phyloP scores from a whole-genome alignment of 2,888 invertebrate species.

The Cephalotes varians region DNA sequence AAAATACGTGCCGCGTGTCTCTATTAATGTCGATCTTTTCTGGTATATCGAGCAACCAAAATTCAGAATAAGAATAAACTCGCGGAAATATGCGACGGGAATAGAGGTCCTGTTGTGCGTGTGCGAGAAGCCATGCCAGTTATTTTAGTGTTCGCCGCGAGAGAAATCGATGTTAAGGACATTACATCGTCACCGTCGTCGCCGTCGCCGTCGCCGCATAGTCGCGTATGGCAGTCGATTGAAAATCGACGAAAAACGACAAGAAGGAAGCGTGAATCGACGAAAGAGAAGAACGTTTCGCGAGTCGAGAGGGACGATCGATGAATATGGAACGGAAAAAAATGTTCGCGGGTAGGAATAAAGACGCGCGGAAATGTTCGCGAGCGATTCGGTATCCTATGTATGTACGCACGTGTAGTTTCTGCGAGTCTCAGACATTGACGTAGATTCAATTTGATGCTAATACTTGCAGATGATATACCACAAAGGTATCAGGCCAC shows the following conservation, averaged over 20 bases:
- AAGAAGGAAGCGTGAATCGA: slow-evolving; percentile 19
- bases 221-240: slow-evolving; percentile 3
- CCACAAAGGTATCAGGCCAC: slow-evolving; percentile 54
- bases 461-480: slow-evolving; percentile 61
- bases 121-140: slow-evolving; percentile 14
- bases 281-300: slow-evolving; percentile 6
- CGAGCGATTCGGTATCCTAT: neutral
- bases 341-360: neutral
- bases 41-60: neutral
- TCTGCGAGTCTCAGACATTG: slow-evolving; percentile 25
- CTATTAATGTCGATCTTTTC: neutral
- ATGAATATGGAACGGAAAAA: slow-evolving; percentile 49
- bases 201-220: neutral
- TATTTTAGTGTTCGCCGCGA: slow-evolving; percentile 35
- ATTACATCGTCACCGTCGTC: slow-evolving; percentile 18
- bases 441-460: slow-evolving; percentile 53
- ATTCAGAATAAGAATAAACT: slow-evolving; percentile 5
- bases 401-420: neutral
- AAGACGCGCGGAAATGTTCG: slow-evolving; percentile 4
- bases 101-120: neutral
- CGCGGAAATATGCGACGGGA: neutral
- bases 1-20: neutral
- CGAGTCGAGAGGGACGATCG: slow-evolving; percentile 29
- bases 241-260: slow-evolving; percentile 44
- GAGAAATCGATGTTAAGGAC: slow-evolving; percentile 49